A percentile compares a stretch with the other conserved stretches of the same genome.
These are phyloP conservation scores for Trachemys scripta DNA, from an alignment of 2,113 vertebrate species.

Conservation along the genomic window DNA sequence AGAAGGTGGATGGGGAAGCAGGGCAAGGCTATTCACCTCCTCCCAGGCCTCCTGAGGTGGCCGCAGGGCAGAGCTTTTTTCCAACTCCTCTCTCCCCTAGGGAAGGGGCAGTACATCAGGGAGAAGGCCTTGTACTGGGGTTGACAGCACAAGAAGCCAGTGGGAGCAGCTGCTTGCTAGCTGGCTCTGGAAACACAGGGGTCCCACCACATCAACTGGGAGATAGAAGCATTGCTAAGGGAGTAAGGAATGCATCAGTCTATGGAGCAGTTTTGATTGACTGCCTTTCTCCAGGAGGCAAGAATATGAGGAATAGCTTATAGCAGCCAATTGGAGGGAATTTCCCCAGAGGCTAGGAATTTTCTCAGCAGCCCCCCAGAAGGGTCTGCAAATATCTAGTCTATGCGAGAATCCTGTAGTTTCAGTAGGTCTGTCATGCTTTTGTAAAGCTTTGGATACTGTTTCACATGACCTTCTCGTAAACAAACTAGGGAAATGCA, in stretches of 20 bases:
- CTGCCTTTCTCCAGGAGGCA: constrained; percentile 27
- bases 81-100: neutral
- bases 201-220: neutral
- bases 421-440: neutral
- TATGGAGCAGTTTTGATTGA: neutral
- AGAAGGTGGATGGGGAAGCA: neutral
- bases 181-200: neutral
- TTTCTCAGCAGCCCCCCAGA: constrained; percentile 44
- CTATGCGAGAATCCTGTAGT: neutral
- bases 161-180: neutral
- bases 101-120: neutral
- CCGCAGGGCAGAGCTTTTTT: neutral
- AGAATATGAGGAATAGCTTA: constrained; percentile 40
- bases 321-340: constrained; percentile 2
- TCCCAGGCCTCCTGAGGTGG: rapidly evolving
- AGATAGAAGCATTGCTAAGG: neutral
- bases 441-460: no score
- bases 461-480: no score
- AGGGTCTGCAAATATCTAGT: constrained; percentile 25
- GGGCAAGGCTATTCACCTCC: neutral
- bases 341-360: neutral
- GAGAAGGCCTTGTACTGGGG: neutral
- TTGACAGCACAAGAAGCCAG: neutral
- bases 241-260: neutral
- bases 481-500: no score